Percentiles rank a stretch among this genome's conserved stretches.
Conservation (phyloP, 92 coral and sea anemone genomes). For the Palythoa heliodiscus region DNA sequence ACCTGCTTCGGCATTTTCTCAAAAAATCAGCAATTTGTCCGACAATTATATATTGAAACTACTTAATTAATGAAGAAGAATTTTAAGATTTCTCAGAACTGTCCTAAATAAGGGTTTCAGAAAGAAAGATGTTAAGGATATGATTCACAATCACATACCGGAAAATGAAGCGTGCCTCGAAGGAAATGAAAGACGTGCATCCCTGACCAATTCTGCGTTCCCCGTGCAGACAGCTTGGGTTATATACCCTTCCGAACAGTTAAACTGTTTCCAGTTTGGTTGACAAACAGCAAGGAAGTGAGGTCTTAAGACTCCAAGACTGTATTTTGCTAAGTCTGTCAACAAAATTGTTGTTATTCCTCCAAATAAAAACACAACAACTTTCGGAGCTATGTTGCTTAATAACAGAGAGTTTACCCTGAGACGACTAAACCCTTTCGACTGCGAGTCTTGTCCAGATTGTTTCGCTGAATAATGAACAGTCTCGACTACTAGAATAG, state of each 20-base stretch:
- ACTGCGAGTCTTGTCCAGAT: neutral
- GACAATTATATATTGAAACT: too few relatives aligned
- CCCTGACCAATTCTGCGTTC: constrained; percentile 31
- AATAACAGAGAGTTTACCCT: neutral
- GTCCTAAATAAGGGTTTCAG: too few relatives aligned
- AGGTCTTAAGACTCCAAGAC: constrained; percentile 56
- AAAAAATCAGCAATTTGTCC: too few relatives aligned
- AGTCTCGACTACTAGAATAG: neutral
- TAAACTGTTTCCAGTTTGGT: constrained; percentile 37
- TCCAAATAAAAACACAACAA: constrained; percentile 38
- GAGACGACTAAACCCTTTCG: neutral
- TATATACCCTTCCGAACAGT: constrained; percentile 52
- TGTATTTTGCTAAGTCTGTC: constrained; percentile 42
- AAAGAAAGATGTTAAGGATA: too few relatives aligned
- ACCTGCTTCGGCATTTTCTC: too few relatives aligned
- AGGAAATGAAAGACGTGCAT: constrained; percentile 46
- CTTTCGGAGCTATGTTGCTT: neutral
- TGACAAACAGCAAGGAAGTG: constrained; percentile 49
- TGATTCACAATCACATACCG: constrained; percentile 4
- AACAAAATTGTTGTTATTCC: constrained; percentile 35
- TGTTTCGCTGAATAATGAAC: neutral
- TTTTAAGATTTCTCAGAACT: too few relatives aligned
- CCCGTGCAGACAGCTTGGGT: constrained; percentile 49
- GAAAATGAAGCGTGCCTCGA: constrained; percentile 29
- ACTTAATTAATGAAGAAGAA: too few relatives aligned